phyloP scores from a whole-genome alignment of 1,140 invertebrate species.

The Melitaea cinxia region DNA sequence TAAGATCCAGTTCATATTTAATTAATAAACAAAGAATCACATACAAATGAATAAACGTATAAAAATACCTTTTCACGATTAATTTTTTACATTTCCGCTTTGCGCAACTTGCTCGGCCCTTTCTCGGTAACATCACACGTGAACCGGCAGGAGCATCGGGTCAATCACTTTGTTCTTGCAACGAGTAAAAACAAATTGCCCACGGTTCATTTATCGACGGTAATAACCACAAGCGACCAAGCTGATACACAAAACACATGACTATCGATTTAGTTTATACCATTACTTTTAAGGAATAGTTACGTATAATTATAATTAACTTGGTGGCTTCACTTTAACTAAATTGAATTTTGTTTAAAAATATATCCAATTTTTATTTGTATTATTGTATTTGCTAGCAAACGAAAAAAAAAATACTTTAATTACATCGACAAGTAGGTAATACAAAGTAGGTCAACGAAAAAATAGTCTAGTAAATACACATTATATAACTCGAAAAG shows the following conservation, averaged over 20 bases:
- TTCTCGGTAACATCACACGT: conserved; percentile 54
- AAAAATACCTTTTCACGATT: neutral
- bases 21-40: neutral
- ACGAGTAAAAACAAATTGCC: conserved; percentile 71
- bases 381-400: too few relatives aligned
- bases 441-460: too few relatives aligned
- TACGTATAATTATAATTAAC: too few relatives aligned
- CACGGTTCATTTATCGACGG: conserved; percentile 69
- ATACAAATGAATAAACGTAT: neutral
- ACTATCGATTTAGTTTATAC: conserved; percentile 12
- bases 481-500: too few relatives aligned
- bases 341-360: too few relatives aligned
- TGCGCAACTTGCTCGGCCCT: conserved; percentile 16
- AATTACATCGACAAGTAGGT: too few relatives aligned
- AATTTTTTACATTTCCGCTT: conserved; percentile 20
- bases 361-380: too few relatives aligned
- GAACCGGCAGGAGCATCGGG: conserved; percentile 60
- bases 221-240: conserved; percentile 62
- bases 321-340: too few relatives aligned
- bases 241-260: conserved; percentile 64
- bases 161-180: conserved; percentile 78
- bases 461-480: too few relatives aligned
- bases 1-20: neutral
- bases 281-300: too few relatives aligned
- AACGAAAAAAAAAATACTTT: too few relatives aligned